Conservation (phyloP, 2,888 invertebrate genomes). For the Drosophila aldrichi region DNA sequence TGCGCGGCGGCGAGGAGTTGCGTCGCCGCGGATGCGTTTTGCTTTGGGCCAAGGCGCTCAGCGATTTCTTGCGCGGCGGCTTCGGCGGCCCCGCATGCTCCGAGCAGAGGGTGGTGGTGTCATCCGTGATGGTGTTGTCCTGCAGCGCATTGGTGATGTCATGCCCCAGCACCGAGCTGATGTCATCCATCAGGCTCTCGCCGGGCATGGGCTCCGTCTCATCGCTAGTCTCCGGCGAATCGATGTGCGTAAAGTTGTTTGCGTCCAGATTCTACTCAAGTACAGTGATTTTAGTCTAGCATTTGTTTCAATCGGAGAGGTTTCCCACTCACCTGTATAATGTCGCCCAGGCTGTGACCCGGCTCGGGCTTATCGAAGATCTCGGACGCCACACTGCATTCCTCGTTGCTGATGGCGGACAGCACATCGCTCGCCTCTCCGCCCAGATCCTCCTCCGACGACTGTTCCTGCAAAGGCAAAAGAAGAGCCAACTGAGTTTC, state of each 20-base stretch:
- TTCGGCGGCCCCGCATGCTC: conserved; percentile 72
- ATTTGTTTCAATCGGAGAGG: not conserved
- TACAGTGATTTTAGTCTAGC: not conserved
- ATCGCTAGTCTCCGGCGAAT: conserved; percentile 93
- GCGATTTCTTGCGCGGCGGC: conserved; percentile 70
- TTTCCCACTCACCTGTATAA: conserved; percentile 80
- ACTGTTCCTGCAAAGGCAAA: conserved; percentile 78
- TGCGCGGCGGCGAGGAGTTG: conserved; percentile 85
- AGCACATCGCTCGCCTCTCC: conserved; percentile 87
- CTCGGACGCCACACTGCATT: conserved; percentile 90
- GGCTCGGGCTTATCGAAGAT: conserved; percentile 86
- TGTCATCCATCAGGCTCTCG: conserved; percentile 92
- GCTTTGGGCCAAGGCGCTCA: conserved; percentile 49
- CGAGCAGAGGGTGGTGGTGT: conserved; percentile 89
- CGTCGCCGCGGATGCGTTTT: conserved; percentile 85
- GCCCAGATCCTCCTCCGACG: conserved; percentile 82
- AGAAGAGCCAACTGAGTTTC: not conserved
- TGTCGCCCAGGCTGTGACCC: conserved; percentile 80
- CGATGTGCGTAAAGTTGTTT: conserved; percentile 90
- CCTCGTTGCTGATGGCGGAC: conserved; percentile 89
- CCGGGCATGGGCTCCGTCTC: conserved; percentile 91
- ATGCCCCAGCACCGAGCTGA: conserved; percentile 90
- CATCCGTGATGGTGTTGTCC: conserved; percentile 90
- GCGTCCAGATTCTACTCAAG: conserved; percentile 83
- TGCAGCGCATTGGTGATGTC: conserved; percentile 89